These are phyloP conservation scores for Tortrix viridana DNA, from an alignment of 2,888 invertebrate species.

Conservation along the genomic window DNA sequence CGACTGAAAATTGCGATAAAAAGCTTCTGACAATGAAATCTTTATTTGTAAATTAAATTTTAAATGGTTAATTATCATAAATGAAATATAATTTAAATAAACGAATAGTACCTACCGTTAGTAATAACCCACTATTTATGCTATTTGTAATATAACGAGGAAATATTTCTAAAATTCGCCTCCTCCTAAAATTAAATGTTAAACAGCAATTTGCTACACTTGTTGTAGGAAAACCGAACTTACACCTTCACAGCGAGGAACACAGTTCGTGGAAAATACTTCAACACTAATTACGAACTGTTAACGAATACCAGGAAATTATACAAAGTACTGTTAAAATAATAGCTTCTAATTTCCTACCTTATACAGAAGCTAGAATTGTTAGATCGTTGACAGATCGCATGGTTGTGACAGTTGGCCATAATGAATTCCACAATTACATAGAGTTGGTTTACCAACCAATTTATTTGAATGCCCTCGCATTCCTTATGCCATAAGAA, in stretches of 20 bases:
- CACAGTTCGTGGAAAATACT: not conserved
- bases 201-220: too few relatives aligned
- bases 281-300: not conserved
- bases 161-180: too few relatives aligned
- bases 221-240: not conserved
- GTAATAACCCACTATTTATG: too few relatives aligned
- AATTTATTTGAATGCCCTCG: conserved; percentile 15
- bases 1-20: too few relatives aligned
- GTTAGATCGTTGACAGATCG: conserved; percentile 54
- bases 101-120: too few relatives aligned
- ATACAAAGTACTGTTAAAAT: conserved; percentile 13
- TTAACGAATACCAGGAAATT: conserved; percentile 3
- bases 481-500: not conserved
- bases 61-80: too few relatives aligned
- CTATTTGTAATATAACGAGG: too few relatives aligned
- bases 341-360: conserved; percentile 41
- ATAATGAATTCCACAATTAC: conserved; percentile 58
- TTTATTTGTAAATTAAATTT: too few relatives aligned
- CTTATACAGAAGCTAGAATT: conserved; percentile 49
- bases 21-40: too few relatives aligned
- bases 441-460: conserved; percentile 45
- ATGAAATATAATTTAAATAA: too few relatives aligned
- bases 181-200: too few relatives aligned
- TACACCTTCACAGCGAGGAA: not conserved
- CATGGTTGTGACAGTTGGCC: conserved; percentile 51